These are phyloP conservation scores for Cataglyphis hispanica DNA, from an alignment of 1,140 invertebrate species.

Conservation along the genomic window DNA sequence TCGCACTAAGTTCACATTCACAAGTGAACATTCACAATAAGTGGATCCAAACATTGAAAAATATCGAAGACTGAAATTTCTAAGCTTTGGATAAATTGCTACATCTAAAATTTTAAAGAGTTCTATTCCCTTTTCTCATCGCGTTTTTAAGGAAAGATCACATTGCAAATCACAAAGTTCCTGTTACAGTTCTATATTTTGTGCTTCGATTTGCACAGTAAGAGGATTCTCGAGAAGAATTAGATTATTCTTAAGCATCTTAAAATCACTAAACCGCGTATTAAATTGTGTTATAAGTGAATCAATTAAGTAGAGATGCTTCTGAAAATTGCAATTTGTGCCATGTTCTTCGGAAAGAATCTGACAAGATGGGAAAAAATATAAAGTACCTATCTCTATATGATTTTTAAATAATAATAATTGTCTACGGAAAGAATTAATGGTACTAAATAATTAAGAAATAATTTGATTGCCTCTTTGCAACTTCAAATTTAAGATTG, in stretches of 20 bases:
- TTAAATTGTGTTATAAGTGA: background rate
- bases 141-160: slow-evolving; percentile 1
- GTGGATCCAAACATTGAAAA: background rate
- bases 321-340: background rate
- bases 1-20: too few species aligned
- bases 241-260: background rate
- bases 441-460: background rate
- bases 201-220: background rate
- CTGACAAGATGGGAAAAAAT: background rate
- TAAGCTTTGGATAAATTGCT: background rate
- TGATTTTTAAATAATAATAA: background rate
- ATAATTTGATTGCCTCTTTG: background rate
- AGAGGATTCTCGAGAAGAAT: slow-evolving; percentile 16
- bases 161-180: background rate
- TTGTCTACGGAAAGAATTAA: background rate
- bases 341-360: background rate
- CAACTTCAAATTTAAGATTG: background rate
- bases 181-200: background rate
- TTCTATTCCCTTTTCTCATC: background rate
- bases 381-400: background rate
- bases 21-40: slow-evolving; percentile 2
- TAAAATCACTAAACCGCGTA: background rate
- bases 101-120: background rate
- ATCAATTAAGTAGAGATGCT: background rate
- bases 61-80: background rate